Percentiles rank a stretch among this genome's conserved stretches.
These are phyloP conservation scores for Ganaspis sp. DNA, from an alignment of 1,140 invertebrate genomes.

Conservation along the genomic window DNA sequence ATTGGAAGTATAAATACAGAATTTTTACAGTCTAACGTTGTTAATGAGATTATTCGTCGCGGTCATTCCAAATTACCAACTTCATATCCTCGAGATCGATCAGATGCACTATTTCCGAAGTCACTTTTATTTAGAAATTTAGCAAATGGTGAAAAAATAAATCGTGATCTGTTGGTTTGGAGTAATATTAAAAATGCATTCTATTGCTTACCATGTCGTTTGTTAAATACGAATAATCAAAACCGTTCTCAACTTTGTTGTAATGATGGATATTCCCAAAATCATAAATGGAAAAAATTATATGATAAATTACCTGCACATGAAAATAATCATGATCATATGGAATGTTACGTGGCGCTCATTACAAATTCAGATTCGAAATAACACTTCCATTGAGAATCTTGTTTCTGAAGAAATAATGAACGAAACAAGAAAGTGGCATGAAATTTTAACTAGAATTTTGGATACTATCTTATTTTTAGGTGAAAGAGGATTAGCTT, in stretches of 20 bases:
- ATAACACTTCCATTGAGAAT: background rate
- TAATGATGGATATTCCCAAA: background rate
- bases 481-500: slow-evolving; percentile 23
- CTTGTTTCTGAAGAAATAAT: background rate
- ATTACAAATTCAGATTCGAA: background rate
- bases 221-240: background rate
- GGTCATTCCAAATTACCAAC: too few relatives aligned
- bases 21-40: too few relatives aligned
- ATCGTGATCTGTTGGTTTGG: background rate
- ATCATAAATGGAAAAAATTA: background rate
- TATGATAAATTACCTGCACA: background rate
- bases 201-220: background rate
- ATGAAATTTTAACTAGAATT: background rate
- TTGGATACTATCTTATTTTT: slow-evolving; percentile 28
- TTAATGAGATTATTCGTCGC: too few relatives aligned
- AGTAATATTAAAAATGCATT: background rate
- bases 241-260: background rate
- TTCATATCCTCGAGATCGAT: too few relatives aligned
- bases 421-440: background rate
- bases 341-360: background rate
- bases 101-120: too few relatives aligned
- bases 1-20: too few relatives aligned
- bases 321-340: background rate
- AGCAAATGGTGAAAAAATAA: too few relatives aligned
- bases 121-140: too few relatives aligned